Conservation (phyloP, 1,140 invertebrate genomes). For the Bacillus rossius region DNA sequence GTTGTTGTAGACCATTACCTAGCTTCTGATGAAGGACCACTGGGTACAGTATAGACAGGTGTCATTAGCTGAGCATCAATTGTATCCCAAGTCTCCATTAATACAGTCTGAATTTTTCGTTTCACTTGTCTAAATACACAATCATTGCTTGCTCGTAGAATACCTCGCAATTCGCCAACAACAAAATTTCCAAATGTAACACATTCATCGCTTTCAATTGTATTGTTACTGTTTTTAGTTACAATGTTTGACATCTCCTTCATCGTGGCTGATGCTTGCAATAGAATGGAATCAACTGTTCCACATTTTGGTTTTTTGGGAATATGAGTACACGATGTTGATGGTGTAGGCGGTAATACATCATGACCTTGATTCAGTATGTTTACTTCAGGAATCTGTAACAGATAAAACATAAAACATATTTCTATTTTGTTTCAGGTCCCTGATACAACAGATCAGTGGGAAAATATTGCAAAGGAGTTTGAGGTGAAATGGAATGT, state of each 20-base stretch:
- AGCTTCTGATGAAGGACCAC: not conserved
- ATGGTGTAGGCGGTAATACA: not conserved
- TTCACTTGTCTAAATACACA: not conserved
- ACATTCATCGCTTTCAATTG: no score
- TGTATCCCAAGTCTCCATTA: slow-evolving; percentile 3
- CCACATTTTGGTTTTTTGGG: no score
- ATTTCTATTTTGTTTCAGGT: not conserved
- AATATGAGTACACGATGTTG: no score
- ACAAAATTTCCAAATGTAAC: no score
- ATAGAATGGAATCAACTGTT: no score
- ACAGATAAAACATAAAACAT: not conserved
- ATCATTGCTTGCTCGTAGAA: no score
- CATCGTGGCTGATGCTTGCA: no score
- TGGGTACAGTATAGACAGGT: not conserved
- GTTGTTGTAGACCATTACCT: not conserved
- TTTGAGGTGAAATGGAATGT: slow-evolving; percentile 23
- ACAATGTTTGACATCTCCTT: no score
- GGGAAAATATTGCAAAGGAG: slow-evolving; percentile 7
- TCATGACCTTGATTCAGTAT: no score
- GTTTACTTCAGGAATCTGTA: not conserved
- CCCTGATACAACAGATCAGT: not conserved
- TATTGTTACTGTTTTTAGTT: no score
- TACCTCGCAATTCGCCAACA: no score
- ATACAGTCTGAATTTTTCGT: not conserved
- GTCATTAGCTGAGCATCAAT: not conserved